These are phyloP conservation scores for Microplitis mediator DNA, from an alignment of 1,140 invertebrate species.

Conservation along the genomic window DNA sequence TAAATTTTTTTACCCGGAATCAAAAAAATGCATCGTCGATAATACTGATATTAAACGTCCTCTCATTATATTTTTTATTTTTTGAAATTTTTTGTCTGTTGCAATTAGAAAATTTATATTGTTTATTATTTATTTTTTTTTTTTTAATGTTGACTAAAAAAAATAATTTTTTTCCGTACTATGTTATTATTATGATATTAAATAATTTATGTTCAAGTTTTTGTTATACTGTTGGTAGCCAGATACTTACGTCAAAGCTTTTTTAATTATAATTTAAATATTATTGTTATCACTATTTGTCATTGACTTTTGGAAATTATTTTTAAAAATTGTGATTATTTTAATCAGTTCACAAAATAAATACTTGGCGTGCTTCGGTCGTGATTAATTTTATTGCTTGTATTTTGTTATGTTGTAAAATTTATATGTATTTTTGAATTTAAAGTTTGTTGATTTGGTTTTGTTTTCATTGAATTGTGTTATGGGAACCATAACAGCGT, in stretches of 20 bases:
- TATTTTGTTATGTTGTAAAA: too few relatives aligned
- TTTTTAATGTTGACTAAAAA: neutral
- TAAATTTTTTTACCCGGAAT: too few relatives aligned
- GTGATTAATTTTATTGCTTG: neutral
- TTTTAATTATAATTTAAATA: slow-evolving; percentile 1
- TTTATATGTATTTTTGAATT: too few relatives aligned
- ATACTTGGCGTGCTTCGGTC: neutral
- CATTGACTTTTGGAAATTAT: neutral
- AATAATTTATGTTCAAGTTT: slow-evolving; percentile 32
- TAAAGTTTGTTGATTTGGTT: neutral
- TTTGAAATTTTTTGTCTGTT: too few relatives aligned
- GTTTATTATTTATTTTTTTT: neutral
- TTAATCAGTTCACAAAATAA: neutral
- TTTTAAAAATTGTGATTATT: neutral
- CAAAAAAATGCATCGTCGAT: too few relatives aligned
- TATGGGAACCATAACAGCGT: too few relatives aligned
- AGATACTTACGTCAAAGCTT: slow-evolving; percentile 4
- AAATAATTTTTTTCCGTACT: slow-evolving; percentile 10
- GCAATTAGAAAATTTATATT: too few relatives aligned
- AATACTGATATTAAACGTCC: too few relatives aligned
- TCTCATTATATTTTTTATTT: too few relatives aligned
- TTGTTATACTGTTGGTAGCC: slow-evolving; percentile 9
- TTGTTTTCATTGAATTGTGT: neutral
- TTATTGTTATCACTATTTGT: neutral
- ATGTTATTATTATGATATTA: neutral